phyloP scores from a whole-genome alignment of 1,140 invertebrate genomes.

The Anastrepha ludens region DNA sequence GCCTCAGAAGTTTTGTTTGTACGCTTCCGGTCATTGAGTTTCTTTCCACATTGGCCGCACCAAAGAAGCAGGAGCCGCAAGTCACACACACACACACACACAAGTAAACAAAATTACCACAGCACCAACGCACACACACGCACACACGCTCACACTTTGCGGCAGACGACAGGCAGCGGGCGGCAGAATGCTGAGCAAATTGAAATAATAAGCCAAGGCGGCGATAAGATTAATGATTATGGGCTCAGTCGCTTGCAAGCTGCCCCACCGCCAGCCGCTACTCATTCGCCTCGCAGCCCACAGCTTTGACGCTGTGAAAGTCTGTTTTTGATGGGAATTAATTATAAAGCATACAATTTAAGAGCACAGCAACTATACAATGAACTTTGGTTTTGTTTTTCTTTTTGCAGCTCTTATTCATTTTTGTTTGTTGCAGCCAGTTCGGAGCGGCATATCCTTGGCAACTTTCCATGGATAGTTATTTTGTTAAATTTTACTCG shows the following conservation, averaged over 20 bases:
- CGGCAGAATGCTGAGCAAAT: slow-evolving; percentile 60
- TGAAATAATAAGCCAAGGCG: slow-evolving; percentile 74
- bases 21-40: slow-evolving; percentile 72
- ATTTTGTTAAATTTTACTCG: slow-evolving; percentile 23
- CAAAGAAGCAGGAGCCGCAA: slow-evolving; percentile 41
- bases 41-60: slow-evolving; percentile 59
- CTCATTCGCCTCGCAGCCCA: background rate
- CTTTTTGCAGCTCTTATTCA: background rate
- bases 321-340: slow-evolving; percentile 74
- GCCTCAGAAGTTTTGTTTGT: slow-evolving; percentile 41
- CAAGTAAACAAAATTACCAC: background rate
- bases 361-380: background rate
- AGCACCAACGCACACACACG: slow-evolving; percentile 1
- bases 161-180: background rate
- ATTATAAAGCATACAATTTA: slow-evolving; percentile 71
- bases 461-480: slow-evolving; percentile 2
- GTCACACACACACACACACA: slow-evolving; percentile 1
- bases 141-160: background rate
- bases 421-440: background rate
- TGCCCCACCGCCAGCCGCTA: background rate
- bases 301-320: slow-evolving; percentile 57
- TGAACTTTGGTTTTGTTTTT: background rate
- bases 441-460: background rate
- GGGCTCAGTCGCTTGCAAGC: slow-evolving; percentile 31
- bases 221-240: slow-evolving; percentile 72